Conservation (phyloP, 2,888 invertebrate genomes). For the Aquatica leii region DNA sequence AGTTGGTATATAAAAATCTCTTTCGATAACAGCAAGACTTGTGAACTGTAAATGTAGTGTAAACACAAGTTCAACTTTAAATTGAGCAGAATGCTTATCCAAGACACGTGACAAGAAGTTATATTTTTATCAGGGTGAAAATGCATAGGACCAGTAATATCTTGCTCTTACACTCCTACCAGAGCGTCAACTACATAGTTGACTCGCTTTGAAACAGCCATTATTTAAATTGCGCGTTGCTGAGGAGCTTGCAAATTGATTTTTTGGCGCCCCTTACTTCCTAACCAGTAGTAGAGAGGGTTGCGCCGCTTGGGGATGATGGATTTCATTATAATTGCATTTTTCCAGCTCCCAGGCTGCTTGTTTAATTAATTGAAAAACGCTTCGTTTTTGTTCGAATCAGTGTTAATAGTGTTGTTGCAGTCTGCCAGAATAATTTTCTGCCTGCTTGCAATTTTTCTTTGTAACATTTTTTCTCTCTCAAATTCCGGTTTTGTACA, state of each 20-base stretch:
- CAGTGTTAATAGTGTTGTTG: constrained; percentile 49
- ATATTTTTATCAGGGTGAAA: constrained; percentile 54
- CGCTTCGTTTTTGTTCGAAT: constrained; percentile 47
- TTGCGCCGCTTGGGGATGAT: constrained; percentile 50
- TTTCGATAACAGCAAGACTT: constrained; percentile 22
- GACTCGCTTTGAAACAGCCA: constrained; percentile 49
- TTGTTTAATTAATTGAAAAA: constrained; percentile 55
- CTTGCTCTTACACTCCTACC: constrained; percentile 35
- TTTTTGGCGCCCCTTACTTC: constrained; percentile 50
- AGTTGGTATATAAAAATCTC: not conserved
- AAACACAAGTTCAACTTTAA: constrained; percentile 57
- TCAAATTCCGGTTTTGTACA: constrained; percentile 8
- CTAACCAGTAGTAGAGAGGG: constrained; percentile 38
- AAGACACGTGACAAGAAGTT: constrained; percentile 56
- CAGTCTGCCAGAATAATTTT: constrained; percentile 45
- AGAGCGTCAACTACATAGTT: constrained; percentile 37
- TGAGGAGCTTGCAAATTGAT: constrained; percentile 57
- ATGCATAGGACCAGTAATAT: constrained; percentile 39
- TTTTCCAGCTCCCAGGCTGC: constrained; percentile 51
- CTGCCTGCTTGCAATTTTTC: constrained; percentile 18
- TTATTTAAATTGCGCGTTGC: constrained; percentile 57
- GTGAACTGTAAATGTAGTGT: constrained; percentile 54
- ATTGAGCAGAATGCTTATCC: constrained; percentile 57
- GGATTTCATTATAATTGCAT: constrained; percentile 59
- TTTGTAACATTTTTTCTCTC: constrained; percentile 9